Base-by-base conservation (phyloP, 2,888 invertebrate genomes). In the Syritta pipiens region DNA sequence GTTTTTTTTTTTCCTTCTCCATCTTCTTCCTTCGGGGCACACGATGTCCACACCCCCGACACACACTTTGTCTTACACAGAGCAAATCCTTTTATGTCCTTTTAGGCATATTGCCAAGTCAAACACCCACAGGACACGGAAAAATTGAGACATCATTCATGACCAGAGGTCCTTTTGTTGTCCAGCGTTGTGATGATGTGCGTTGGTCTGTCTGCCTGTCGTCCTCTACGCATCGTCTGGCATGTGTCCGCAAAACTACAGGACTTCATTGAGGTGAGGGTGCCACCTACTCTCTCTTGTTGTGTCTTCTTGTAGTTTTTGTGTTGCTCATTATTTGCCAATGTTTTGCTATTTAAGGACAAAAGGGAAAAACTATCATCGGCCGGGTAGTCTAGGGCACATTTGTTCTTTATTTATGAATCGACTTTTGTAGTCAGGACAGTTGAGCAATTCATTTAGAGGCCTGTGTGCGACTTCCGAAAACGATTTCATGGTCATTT, bases 401-500 rank as follows among this genome's bases (percentile, higher is more conserved):
- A 71, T 82, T 81, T 63, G 63, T 57, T n/a, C 37, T 71, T 62
- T 81, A 81, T 76, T 81, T 72, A 71, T 82, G 55, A 49, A 10
- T 63, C n/a, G 60, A 30, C 9, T 42, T 17, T 17, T 12, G 30
- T 6, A 72, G 32, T 55, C 62, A 71, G 71, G 37, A 17, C 30
- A 51, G 68, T 65, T 62, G 37, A 72, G 62, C 60, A 62, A 44
- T 62, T 71, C 63, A 71, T 55, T 57, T 62, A 65, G 40, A 59
- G n/a, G 37, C 30, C 71, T 63, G 12, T 71, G 57, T 63, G 32
- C 59, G 75, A 85, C 86, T 86, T 86, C 88, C 86, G 88, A 84
- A 85, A 84, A 83, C 84, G 84, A 88, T 88, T 88, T 86, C 86
- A 88, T 84, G 86, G 85, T 85, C 85, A 86, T 86, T 87, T 85